Evolutionary conservation across 1,140 invertebrate species (phyloP), one percentile per base, ranked within the genome.

Genomic region (Drosophila nannoptera): DNA sequence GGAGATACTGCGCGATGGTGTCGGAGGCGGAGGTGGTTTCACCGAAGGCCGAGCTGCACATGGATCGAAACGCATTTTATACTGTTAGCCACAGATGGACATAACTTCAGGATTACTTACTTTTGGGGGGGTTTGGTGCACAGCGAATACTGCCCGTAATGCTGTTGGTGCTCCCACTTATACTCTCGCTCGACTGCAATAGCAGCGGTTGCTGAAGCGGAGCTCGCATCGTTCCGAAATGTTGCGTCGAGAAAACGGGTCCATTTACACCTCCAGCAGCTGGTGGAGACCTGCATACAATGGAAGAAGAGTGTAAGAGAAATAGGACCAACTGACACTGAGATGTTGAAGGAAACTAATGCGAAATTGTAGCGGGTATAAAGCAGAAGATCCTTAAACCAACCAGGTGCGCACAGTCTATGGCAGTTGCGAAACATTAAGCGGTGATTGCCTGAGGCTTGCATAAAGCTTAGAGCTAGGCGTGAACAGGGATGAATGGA

Each of bases 21-120:
- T 89, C 3, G 88, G 88, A 5, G 88, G 88, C 42, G 88, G 88
- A 31, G 88, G 88, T 11, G 88, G 87, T 56, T 89, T 89, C 0
- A 89, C 84, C 59, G 78, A 81, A 31, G 88, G 88, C 5, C 88
- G 88, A 64, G 87, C 88, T 68, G 32, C 7, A 6, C 12, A 32
- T 4, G n/a, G 6, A 43, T 6, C n/a, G 11, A 36, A 36, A 36
- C 1, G 35, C 4, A 36, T 36, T 36, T 9, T 9, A 38, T 11
- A 40, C 8, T 40, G 38, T 2, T 40, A n/a, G 0, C 4, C 5
- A 40, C 9, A n/a, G n/a, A 42, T 9, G 11, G 40, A 22, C 22
- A 22, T 59, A 14, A 54, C 14, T 9, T 48, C 12, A 7, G 7
- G 33, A 45, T 6, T 60, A 60, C 75, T 64, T 55, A 89, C 88